Conservation (phyloP, 2,888 invertebrate genomes). For the Miltochrista miniata region DNA sequence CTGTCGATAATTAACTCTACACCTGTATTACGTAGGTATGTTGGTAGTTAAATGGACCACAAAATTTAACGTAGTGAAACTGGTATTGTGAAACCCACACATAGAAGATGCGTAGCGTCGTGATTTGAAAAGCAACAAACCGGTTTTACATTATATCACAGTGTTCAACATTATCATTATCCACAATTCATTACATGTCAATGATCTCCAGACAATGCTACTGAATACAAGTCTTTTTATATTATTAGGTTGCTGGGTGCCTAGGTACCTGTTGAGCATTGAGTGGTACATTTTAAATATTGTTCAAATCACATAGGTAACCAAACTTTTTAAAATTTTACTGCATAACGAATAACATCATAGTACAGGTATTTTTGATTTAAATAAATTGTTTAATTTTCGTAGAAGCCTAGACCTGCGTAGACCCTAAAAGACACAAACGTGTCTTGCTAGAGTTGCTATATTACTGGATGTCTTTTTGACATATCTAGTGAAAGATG, state of each 20-base stretch:
- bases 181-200: slow-evolving; percentile 52
- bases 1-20: background rate
- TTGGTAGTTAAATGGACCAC: background rate
- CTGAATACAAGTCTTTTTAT: slow-evolving; percentile 15
- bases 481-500: too few relatives aligned
- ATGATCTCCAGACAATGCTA: slow-evolving; percentile 43
- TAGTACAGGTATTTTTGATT: too few relatives aligned
- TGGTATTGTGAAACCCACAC: background rate
- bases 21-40: slow-evolving; percentile 6
- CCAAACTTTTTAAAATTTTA: too few relatives aligned
- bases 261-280: slow-evolving; percentile 4
- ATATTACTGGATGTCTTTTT: too few relatives aligned
- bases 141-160: slow-evolving; percentile 44
- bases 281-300: background rate
- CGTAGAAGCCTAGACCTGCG: too few relatives aligned
- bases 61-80: background rate
- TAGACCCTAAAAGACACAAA: too few relatives aligned
- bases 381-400: too few relatives aligned
- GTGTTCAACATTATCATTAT: slow-evolving; percentile 44
- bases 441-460: too few relatives aligned
- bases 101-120: slow-evolving; percentile 18
- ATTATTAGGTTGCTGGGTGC: background rate
- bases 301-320: too few relatives aligned
- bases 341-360: too few relatives aligned
- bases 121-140: slow-evolving; percentile 36